phyloP scores from a whole-genome alignment of 2,888 invertebrate genomes.

The Dorcus parallelipipedus region DNA sequence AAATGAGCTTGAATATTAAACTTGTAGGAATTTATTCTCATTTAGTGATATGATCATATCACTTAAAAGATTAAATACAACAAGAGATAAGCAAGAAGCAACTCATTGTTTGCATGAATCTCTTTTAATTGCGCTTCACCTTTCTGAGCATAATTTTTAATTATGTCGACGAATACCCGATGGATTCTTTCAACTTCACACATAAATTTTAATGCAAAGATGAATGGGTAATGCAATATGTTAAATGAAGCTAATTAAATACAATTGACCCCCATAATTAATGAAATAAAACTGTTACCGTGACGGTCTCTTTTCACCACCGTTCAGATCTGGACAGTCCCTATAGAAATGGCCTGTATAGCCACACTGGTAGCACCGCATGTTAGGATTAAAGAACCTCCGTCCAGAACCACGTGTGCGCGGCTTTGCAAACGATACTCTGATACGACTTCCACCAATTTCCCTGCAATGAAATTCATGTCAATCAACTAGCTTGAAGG shows the following conservation, averaged over 20 bases:
- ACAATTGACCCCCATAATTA: not conserved
- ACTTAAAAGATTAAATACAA: no score
- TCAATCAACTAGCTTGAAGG: not conserved
- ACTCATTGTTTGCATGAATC: no score
- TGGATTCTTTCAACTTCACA: not conserved
- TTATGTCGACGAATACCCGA: not conserved
- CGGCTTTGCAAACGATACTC: conserved; percentile 55
- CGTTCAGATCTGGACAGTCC: conserved; percentile 52
- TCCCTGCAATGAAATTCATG: conserved; percentile 40
- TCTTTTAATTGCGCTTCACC: no score
- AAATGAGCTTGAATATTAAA: no score
- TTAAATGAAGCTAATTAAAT: conserved; percentile 1
- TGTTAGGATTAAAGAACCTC: conserved; percentile 54
- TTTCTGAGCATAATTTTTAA: no score
- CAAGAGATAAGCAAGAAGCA: no score
- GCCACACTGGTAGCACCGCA: conserved; percentile 59
- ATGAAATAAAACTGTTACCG: conserved; percentile 34
- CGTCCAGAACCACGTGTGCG: conserved; percentile 50
- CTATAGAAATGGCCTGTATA: conserved; percentile 57
- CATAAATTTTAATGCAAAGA: conserved; percentile 4
- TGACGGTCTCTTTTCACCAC: conserved; percentile 38
- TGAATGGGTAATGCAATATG: not conserved
- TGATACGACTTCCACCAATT: conserved; percentile 52
- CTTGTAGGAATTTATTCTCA: no score
- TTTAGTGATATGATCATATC: no score